phyloP scores from a whole-genome alignment of 2,797 vertebrate species.

The Chromobotia macracanthus region DNA sequence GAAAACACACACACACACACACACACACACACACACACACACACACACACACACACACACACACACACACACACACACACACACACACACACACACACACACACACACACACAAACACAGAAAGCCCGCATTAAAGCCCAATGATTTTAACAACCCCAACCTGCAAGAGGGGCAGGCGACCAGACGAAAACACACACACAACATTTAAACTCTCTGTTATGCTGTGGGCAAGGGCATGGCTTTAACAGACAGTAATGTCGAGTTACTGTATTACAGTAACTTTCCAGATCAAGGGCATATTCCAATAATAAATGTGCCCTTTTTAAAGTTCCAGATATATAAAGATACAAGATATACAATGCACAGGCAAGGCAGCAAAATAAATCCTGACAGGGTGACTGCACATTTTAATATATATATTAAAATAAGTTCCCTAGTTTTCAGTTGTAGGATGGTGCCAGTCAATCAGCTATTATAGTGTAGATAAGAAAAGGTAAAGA shows the following conservation, averaged over 20 bases:
- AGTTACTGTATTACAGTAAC: background rate
- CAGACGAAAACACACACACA: background rate
- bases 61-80: background rate
- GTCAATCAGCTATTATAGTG: too few relatives aligned
- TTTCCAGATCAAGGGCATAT: slow-evolving; percentile 18
- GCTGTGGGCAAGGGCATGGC: slow-evolving; percentile 31
- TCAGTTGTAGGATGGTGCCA: too few relatives aligned
- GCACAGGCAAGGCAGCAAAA: background rate
- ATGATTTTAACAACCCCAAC: background rate
- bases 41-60: background rate
- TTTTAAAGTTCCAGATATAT: too few relatives aligned
- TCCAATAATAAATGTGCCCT: background rate
- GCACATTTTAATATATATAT: too few relatives aligned
- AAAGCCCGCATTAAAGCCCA: background rate
- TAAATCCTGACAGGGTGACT: background rate
- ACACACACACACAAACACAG: background rate
- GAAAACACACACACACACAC: background rate
- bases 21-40: background rate
- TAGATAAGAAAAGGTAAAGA: too few relatives aligned
- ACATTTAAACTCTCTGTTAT: background rate
- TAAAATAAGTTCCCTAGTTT: too few relatives aligned
- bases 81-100: background rate
- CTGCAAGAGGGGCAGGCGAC: background rate
- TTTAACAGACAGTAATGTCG: background rate
- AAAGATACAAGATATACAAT: background rate